Evolutionary conservation across 64 coral and sea anemone genomes (phyloP).

Genomic region (Stylophora pistillata): DNA sequence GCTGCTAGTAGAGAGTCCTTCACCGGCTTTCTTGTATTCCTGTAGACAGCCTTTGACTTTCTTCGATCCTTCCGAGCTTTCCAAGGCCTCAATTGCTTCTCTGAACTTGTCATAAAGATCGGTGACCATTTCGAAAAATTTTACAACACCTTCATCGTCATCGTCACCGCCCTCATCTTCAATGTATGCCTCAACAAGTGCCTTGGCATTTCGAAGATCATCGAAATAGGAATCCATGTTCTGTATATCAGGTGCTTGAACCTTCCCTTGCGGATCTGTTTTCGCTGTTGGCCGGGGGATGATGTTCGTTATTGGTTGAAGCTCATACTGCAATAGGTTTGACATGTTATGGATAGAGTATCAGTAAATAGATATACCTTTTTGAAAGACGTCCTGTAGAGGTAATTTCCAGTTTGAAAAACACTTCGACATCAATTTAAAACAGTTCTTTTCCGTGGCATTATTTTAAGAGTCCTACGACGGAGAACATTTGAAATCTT

Average conservation of each 20-base stretch:
- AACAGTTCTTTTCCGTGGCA: no score
- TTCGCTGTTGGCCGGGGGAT: background rate
- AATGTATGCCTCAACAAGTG: background rate
- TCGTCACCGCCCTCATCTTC: no score
- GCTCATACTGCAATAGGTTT: no score
- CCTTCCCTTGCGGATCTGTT: background rate
- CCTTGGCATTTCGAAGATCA: background rate
- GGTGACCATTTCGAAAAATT: background rate
- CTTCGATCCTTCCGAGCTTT: background rate
- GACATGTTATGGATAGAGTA: no score
- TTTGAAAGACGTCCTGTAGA: no score
- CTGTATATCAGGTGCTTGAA: background rate
- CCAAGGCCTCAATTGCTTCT: background rate
- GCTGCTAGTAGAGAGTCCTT: background rate
- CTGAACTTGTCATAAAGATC: background rate
- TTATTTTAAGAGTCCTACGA: no score
- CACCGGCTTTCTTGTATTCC: background rate
- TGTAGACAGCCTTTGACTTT: background rate
- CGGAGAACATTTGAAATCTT: no score
- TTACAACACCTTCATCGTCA: background rate
- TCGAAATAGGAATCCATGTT: conserved; percentile 1
- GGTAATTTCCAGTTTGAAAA: no score
- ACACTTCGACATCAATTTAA: no score
- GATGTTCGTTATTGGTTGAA: background rate
- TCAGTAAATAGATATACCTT: no score